phyloP scores from a whole-genome alignment of 2,113 vertebrate species.

The Oncorhynchus tshawytscha region DNA sequence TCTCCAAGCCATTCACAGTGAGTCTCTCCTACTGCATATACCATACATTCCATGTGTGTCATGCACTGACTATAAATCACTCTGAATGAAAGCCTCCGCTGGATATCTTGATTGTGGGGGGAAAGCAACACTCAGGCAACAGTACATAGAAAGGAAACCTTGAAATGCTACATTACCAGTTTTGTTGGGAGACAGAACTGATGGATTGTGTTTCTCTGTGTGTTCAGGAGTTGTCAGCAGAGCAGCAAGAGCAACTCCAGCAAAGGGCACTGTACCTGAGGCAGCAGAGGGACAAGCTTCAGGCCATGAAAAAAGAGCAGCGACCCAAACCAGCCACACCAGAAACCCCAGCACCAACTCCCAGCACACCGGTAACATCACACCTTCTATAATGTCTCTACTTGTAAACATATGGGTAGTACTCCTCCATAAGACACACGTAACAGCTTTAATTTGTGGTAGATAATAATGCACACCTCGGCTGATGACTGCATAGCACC shows the following conservation, averaged over 20 bases:
- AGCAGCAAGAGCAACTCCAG: constrained; percentile 84
- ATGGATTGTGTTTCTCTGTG: constrained; percentile 6
- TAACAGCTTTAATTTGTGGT: no score
- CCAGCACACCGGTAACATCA: constrained; percentile 63
- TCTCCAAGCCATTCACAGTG: constrained; percentile 72
- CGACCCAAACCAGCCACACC: constrained; percentile 43
- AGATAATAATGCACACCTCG: no score
- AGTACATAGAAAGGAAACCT: no score
- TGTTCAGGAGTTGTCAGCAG: constrained; percentile 77
- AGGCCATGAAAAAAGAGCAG: constrained; percentile 84
- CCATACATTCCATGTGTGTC: background rate
- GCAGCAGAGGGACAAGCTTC: constrained; percentile 87
- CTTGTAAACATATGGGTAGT: no score
- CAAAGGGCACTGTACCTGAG: constrained; percentile 90
- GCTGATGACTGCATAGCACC: background rate
- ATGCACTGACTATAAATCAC: no score
- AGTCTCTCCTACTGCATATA: constrained; percentile 36
- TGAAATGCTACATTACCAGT: no score
- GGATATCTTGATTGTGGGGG: no score
- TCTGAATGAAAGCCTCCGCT: no score
- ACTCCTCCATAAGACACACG: background rate
- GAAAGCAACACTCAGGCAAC: no score
- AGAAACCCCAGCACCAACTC: constrained; percentile 53
- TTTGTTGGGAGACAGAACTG: background rate
- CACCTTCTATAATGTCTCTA: no score